phyloP scores from a whole-genome alignment of 2,113 vertebrate genomes.

The Etheostoma spectabile region DNA sequence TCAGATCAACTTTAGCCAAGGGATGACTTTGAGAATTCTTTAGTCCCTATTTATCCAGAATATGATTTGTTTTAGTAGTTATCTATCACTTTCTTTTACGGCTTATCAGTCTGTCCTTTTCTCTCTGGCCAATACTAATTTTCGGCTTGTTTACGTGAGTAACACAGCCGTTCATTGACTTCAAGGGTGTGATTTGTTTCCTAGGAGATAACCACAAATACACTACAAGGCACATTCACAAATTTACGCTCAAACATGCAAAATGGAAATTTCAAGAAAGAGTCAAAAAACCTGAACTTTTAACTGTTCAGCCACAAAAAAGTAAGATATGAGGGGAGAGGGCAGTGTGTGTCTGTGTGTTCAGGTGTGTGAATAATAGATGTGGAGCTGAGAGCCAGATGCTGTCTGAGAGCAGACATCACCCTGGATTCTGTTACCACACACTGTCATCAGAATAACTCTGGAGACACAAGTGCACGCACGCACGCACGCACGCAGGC shows the following conservation, averaged over 20 bases:
- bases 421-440: conserved; percentile 76
- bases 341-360: conserved; percentile 26
- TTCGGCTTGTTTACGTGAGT: conserved; percentile 63
- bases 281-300: conserved; percentile 17
- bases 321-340: not conserved
- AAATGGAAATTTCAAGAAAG: not conserved
- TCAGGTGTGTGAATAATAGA: conserved; percentile 84
- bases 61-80: conserved; percentile 35
- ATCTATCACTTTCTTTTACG: conserved; percentile 29
- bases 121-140: conserved; percentile 66
- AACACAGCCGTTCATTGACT: conserved; percentile 61
- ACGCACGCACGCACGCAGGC: not conserved
- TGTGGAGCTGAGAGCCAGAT: conserved; percentile 77
- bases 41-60: conserved; percentile 4
- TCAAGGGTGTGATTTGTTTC: conserved; percentile 43
- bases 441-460: conserved; percentile 73
- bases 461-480: conserved; percentile 55
- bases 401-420: conserved; percentile 77
- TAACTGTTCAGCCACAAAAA: conserved; percentile 4
- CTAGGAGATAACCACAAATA: conserved; percentile 36
- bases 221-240: conserved; percentile 7
- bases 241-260: not conserved
- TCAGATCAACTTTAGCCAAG: conserved; percentile 65
- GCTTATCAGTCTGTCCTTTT: conserved; percentile 45
- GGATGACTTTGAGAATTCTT: conserved; percentile 52